Percentiles rank a stretch among this genome's conserved stretches.
phyloP scores from a whole-genome alignment of 2,113 vertebrate genomes.

The Colius striatus region DNA sequence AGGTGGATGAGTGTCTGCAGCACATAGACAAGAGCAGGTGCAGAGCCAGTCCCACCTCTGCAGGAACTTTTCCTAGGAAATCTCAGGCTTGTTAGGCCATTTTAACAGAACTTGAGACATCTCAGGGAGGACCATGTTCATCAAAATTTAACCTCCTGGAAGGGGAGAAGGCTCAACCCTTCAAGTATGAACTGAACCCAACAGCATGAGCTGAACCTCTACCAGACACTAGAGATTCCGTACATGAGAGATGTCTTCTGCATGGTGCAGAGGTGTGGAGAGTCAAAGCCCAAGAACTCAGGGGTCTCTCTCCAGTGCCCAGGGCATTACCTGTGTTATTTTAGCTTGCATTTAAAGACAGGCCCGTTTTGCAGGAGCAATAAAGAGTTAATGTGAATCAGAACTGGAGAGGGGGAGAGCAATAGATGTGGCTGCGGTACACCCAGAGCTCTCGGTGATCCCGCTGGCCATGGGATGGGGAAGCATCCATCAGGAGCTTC shows the following conservation, averaged over 20 bases:
- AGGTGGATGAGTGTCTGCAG: background rate
- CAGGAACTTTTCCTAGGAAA: background rate
- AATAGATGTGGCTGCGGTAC: background rate
- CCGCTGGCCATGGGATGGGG: accelerated
- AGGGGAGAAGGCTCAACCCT: background rate
- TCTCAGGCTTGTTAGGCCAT: background rate
- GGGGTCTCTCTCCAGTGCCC: accelerated
- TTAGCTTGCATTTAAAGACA: background rate
- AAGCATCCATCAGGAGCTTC: background rate
- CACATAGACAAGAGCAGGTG: background rate
- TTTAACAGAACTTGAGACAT: background rate
- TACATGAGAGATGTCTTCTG: background rate
- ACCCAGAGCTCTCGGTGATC: background rate
- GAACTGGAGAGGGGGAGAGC: background rate
- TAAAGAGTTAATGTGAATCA: background rate
- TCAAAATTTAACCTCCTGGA: background rate
- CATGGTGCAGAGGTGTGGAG: background rate
- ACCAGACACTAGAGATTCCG: background rate
- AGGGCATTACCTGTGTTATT: background rate
- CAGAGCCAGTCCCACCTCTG: background rate
- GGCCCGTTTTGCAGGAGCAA: background rate
- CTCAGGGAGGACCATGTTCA: background rate
- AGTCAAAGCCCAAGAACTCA: background rate
- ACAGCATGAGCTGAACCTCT: background rate
- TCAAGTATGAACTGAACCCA: background rate